Conservation (phyloP, 2,113 vertebrate species). For the Passerina amoena region DNA sequence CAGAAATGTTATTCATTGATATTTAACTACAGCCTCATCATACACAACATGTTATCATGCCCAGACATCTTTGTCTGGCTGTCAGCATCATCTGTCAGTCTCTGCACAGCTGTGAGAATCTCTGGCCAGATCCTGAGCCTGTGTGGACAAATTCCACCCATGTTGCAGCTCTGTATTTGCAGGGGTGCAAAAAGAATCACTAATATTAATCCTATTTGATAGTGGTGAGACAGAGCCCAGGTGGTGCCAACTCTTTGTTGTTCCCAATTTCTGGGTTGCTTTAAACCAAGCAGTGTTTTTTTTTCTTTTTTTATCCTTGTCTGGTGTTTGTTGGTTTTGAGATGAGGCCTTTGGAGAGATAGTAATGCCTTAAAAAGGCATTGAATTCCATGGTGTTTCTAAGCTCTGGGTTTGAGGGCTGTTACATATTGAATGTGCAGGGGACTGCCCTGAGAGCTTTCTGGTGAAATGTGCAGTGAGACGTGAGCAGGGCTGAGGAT, state of each 20-base stretch:
- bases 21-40: slow-evolving; percentile 18
- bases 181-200: not conserved
- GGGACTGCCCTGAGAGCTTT: not conserved
- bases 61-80: slow-evolving; percentile 60
- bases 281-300: not conserved
- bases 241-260: not conserved
- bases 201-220: not conserved
- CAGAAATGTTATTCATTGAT: slow-evolving; percentile 30
- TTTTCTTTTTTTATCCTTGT: not conserved
- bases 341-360: not conserved
- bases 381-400: not conserved
- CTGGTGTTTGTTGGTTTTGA: not conserved
- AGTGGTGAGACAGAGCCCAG: not conserved
- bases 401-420: not conserved
- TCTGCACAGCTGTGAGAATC: slow-evolving; percentile 34
- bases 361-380: not conserved
- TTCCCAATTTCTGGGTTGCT: not conserved
- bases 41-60: slow-evolving; percentile 36
- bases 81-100: not conserved
- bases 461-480: not conserved
- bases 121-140: not conserved
- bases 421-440: not conserved
- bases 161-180: not conserved
- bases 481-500: not conserved
- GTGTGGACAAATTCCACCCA: not conserved